Base-by-base conservation (phyloP, 2,888 invertebrate species). In the Torymus auratus region DNA sequence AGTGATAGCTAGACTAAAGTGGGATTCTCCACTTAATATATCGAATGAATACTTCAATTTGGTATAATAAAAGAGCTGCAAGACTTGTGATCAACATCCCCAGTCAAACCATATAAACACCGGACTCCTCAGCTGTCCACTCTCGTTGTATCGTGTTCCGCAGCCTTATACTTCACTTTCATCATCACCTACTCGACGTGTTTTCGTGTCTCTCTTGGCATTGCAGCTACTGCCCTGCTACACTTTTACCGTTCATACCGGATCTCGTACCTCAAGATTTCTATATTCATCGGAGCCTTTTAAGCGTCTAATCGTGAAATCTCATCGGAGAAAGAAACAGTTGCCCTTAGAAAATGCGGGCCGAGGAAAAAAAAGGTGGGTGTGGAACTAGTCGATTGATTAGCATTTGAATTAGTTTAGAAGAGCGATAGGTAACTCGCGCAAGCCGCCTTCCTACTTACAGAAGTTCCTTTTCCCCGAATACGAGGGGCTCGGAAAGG, bases 231-330 rank as follows among this genome's bases (percentile, higher is more conserved):
- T 13, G n/a, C 41, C 58, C 41, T 67, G 50, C 12, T 12, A n/a
- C 55, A 60, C 75, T 82, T 82, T 82, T 82, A 69, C 81, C 53
- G 13, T 28, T 4, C 56, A 41, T 60, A 78, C 81, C 65, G 15
- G 77, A 73, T 78, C 64, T 13, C 15, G 73, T 53, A 14, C 12
- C 50, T 69, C 69, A n/a, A 23, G 58, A 81, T 81, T 76, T 68
- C 65, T 52, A 41, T 61, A 20, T 62, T 5, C 13, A 41, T 58
- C 71, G 20, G 1, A 23, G 5, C 80, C 71, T 58, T 82, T 60
- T 69, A 68, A 17, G 64, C 56, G 7, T n/a, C 15, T 41, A 73
- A 61, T 80, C 64, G 80, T 79, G 79, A 82, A 76, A 82, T 72
- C 60, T 74, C 15, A 61, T 60, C 28, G 13, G n/a, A 53, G 20